A percentile compares a stretch with the other conserved stretches of the same genome.
Conservation (phyloP, 1,140 invertebrate species). For the Apocrypta bakeri region DNA sequence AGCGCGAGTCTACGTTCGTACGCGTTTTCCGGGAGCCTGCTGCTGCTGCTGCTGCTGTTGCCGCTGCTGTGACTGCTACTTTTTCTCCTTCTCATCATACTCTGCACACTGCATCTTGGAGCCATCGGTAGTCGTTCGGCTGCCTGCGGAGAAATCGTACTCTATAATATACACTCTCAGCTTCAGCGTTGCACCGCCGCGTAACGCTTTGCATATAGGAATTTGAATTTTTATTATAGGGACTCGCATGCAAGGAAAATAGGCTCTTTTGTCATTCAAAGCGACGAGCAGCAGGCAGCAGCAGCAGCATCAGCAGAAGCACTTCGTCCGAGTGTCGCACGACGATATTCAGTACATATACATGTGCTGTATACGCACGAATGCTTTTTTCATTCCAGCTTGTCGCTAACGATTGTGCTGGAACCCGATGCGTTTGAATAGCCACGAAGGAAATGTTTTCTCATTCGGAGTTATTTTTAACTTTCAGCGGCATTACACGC, state of each 20-base stretch:
- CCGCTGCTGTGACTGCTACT: too few species aligned
- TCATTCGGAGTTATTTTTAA: not conserved
- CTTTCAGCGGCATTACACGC: too few species aligned
- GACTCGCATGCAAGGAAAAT: slow-evolving; percentile 26
- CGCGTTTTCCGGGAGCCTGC: slow-evolving; percentile 5
- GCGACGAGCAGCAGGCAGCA: slow-evolving; percentile 1
- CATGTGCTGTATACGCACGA: not conserved
- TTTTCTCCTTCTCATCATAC: not conserved
- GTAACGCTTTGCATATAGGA: slow-evolving; percentile 31
- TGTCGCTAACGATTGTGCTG: slow-evolving; percentile 30
- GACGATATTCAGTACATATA: not conserved
- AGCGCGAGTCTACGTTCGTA: not conserved
- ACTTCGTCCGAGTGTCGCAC: not conserved
- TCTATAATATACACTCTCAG: too few species aligned
- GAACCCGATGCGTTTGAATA: slow-evolving; percentile 19
- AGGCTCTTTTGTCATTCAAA: slow-evolving; percentile 48
- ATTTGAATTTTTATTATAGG: slow-evolving; percentile 53
- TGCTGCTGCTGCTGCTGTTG: too few species aligned
- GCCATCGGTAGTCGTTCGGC: too few species aligned
- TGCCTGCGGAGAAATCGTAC: slow-evolving; percentile 21
- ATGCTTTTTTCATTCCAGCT: not conserved
- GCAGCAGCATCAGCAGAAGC: not conserved
- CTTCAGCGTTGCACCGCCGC: too few species aligned
- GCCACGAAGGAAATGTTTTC: not conserved
- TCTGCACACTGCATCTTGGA: not conserved